Evolutionary conservation across 2,797 vertebrate species (phyloP).

Genomic region (Takifugu ocellatus): DNA sequence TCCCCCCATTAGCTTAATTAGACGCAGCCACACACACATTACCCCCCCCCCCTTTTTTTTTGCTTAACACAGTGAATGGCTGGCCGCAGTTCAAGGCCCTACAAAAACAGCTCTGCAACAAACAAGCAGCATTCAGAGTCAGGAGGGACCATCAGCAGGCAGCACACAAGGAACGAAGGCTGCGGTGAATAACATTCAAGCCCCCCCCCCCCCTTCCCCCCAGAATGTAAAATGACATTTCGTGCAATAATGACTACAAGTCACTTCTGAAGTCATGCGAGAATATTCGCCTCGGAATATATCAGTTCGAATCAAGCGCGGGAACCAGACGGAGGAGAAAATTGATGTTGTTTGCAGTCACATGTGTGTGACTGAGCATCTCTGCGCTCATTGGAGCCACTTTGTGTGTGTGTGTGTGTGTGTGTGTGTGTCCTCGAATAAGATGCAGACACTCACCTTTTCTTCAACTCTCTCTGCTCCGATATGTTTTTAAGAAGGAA

Average conservation of each 20-base stretch:
- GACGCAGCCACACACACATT: constrained; percentile 65
- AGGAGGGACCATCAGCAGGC: constrained; percentile 35
- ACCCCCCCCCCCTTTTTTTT: constrained; percentile 11
- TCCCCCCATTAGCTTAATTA: constrained; percentile 67
- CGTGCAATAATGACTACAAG: constrained; percentile 8
- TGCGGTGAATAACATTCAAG: constrained; percentile 18
- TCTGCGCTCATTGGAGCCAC: constrained; percentile 8
- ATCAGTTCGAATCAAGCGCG: constrained; percentile 5
- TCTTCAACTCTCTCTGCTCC: constrained; percentile 12
- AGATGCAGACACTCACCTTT: constrained; percentile 56
- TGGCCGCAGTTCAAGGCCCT: constrained; percentile 62
- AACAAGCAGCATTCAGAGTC: constrained; percentile 56
- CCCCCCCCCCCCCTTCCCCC: not conserved
- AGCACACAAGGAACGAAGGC: constrained; percentile 31
- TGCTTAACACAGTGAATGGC: constrained; percentile 57
- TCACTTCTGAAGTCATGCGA: constrained; percentile 8
- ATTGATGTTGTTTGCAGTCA: constrained; percentile 5
- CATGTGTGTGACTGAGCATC: constrained; percentile 12
- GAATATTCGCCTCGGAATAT: constrained; percentile 3
- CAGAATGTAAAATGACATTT: constrained; percentile 28
- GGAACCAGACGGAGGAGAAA: constrained; percentile 1
- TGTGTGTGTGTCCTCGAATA: constrained; percentile 11
- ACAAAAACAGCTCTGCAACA: constrained; percentile 55
- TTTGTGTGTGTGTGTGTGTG: constrained; percentile 11
- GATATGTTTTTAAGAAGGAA: constrained; percentile 36